Evolutionary conservation across 64 coral and sea anemone species (phyloP).

Genomic region (Dendronephthya gigantea): DNA sequence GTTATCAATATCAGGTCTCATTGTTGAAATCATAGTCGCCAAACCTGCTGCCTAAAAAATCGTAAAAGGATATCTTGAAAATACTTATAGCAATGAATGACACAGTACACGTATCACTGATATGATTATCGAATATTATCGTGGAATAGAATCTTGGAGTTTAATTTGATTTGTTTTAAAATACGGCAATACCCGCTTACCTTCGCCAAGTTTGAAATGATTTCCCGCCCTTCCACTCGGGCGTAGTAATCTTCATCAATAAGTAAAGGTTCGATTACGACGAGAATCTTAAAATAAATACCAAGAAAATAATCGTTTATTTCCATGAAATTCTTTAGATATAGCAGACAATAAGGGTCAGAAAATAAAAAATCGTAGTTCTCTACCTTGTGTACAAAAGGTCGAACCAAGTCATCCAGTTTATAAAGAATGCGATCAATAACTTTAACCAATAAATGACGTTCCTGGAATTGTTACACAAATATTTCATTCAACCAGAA

Average conservation of each 20-base stretch:
- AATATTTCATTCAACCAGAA: no score
- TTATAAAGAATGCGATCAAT: slow-evolving; percentile 99
- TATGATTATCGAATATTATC: no score
- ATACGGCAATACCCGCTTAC: slow-evolving; percentile 33
- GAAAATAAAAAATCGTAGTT: background rate
- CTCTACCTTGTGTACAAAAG: slow-evolving; percentile 99
- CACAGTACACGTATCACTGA: no score
- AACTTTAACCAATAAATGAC: slow-evolving; percentile 98
- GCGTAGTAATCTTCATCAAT: slow-evolving; percentile 99
- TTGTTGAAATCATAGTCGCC: slow-evolving; percentile 98
- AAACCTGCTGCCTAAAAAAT: slow-evolving; percentile 77
- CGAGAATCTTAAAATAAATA: slow-evolving; percentile 68
- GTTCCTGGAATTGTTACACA: slow-evolving; percentile 46
- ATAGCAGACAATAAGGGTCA: no score
- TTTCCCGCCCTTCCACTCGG: slow-evolving; percentile 93
- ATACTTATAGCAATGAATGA: no score
- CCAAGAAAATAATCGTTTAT: no score
- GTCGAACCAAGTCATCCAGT: slow-evolving; percentile 96
- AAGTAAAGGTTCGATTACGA: slow-evolving; percentile 94
- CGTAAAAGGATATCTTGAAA: background rate
- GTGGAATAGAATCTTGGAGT: no score
- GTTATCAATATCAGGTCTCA: slow-evolving; percentile 99
- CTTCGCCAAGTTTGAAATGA: slow-evolving; percentile 97
- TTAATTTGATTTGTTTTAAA: no score
- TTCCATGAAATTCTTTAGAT: no score